Conservation (phyloP, 2,797 vertebrate genomes). For the Huso huso region DNA sequence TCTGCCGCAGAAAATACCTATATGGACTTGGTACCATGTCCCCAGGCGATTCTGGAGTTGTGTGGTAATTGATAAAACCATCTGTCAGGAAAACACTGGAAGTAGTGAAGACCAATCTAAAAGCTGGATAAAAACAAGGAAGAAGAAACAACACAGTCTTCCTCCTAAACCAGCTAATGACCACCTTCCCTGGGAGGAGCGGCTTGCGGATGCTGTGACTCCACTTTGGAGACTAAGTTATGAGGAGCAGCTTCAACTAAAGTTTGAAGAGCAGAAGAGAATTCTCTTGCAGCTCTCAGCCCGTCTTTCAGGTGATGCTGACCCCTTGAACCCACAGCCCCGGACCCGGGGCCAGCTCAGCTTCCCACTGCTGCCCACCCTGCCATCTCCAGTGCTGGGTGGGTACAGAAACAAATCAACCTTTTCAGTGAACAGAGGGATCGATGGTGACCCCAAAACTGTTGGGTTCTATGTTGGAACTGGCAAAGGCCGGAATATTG, state of each 20-base stretch:
- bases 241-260: conserved; percentile 70
- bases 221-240: conserved; percentile 76
- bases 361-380: conserved; percentile 56
- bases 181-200: conserved; percentile 51
- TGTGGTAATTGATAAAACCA: too few relatives aligned
- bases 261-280: conserved; percentile 60
- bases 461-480: conserved; percentile 69
- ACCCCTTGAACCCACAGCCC: conserved; percentile 8
- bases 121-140: conserved; percentile 17
- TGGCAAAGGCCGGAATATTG: conserved; percentile 53
- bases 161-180: conserved; percentile 5
- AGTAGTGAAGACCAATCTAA: not conserved
- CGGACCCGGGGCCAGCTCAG: conserved; percentile 28
- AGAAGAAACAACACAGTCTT: conserved; percentile 23
- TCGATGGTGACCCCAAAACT: conserved; percentile 74
- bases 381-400: conserved; percentile 55
- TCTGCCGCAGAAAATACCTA: too few relatives aligned
- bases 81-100: too few relatives aligned
- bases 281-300: conserved; percentile 52
- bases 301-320: conserved; percentile 31
- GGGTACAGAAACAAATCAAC: conserved; percentile 80
- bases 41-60: too few relatives aligned
- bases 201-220: conserved; percentile 59
- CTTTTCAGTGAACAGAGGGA: conserved; percentile 74
- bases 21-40: too few relatives aligned